phyloP scores from a whole-genome alignment of 2,888 invertebrate species.

The Helicoverpa assulta region DNA sequence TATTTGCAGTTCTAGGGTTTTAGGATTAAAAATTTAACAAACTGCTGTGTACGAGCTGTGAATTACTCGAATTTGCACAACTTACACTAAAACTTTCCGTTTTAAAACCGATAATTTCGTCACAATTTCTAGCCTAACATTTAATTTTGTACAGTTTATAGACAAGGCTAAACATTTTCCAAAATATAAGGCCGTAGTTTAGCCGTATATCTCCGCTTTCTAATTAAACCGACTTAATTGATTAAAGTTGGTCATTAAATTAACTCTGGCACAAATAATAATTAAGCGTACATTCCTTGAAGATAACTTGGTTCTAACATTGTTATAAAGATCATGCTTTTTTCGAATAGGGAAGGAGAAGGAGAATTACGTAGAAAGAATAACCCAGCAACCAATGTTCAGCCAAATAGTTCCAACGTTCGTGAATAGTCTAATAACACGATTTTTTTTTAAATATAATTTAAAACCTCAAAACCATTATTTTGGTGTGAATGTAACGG shows the following conservation, averaged over 20 bases:
- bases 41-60: no score
- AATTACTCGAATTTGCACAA: no score
- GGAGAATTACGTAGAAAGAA: background rate
- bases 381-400: no score
- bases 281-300: conserved; percentile 4
- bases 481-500: no score
- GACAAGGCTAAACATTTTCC: background rate
- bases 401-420: no score
- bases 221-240: conserved; percentile 38
- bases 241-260: conserved; percentile 19
- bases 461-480: no score
- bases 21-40: no score
- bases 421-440: no score
- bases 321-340: background rate
- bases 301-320: background rate
- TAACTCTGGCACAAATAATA: conserved; percentile 26
- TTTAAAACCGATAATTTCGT: background rate
- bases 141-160: background rate
- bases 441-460: no score
- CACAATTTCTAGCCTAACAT: background rate
- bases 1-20: no score
- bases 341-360: background rate
- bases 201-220: conserved; percentile 6
- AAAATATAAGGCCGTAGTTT: background rate
- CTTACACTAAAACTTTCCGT: no score